These are phyloP conservation scores for Pseudoatta argentina DNA, from an alignment of 1,140 invertebrate genomes.

Conservation along the genomic window DNA sequence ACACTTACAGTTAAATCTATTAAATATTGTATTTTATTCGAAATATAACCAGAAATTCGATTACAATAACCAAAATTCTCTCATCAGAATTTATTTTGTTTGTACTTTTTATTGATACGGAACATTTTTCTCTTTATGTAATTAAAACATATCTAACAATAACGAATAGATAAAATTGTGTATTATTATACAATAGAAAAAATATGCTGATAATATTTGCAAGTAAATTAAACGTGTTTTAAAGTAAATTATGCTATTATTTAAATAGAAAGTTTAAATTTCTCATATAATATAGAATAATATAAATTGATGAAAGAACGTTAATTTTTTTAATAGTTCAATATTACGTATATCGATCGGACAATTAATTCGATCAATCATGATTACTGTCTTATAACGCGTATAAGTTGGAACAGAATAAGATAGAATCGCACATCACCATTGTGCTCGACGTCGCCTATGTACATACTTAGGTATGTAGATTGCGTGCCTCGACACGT, in stretches of 20 bases:
- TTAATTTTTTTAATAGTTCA: too few relatives aligned
- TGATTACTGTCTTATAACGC: neutral
- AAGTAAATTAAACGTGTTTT: neutral
- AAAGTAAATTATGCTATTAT: neutral
- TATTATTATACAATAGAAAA: neutral
- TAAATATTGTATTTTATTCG: too few relatives aligned
- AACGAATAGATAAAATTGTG: neutral
- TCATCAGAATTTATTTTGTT: too few relatives aligned
- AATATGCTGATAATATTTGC: neutral
- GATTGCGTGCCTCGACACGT: constrained; percentile 75
- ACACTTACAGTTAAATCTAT: too few relatives aligned
- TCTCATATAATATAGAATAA: too few relatives aligned
- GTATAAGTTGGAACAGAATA: constrained; percentile 44
- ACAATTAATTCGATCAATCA: constrained; percentile 53
- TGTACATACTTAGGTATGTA: constrained; percentile 77
- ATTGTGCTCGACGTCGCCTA: constrained; percentile 53
- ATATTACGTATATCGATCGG: constrained; percentile 36
- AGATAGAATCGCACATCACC: constrained; percentile 59
- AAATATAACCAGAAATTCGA: too few relatives aligned
- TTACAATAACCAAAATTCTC: too few relatives aligned
- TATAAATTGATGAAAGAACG: too few relatives aligned
- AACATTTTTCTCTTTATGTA: neutral
- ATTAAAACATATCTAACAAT: neutral
- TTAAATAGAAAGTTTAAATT: neutral
- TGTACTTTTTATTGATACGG: too few relatives aligned